Conservation (phyloP, 92 coral and sea anemone genomes). For the Epizoanthus ramosus region DNA sequence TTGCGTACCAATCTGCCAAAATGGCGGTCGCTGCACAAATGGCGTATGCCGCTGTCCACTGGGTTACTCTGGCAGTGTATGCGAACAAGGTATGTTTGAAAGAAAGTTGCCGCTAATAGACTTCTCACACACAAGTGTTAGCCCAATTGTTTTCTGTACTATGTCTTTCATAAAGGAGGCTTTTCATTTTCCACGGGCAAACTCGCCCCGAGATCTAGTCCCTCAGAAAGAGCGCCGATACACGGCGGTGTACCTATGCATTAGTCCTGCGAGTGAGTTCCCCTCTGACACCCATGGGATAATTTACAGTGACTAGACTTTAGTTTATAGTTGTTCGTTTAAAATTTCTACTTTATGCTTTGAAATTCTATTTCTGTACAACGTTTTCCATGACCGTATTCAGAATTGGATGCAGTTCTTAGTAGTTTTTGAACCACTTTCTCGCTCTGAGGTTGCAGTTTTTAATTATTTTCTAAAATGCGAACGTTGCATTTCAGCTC, state of each 20-base stretch:
- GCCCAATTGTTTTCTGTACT: not conserved
- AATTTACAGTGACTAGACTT: too few relatives aligned
- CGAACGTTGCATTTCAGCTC: not conserved
- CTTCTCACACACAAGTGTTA: too few relatives aligned
- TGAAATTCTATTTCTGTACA: not conserved
- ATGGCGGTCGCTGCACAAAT: conserved; percentile 31
- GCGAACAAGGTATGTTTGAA: conserved; percentile 19
- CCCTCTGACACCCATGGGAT: too few relatives aligned
- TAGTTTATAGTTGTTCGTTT: too few relatives aligned
- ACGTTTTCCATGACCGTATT: not conserved
- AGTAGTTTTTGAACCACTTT: not conserved
- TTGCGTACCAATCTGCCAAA: conserved; percentile 23
- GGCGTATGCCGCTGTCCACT: conserved; percentile 28
- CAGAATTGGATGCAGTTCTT: not conserved
- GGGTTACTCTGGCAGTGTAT: conserved; percentile 28
- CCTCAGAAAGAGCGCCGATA: too few relatives aligned
- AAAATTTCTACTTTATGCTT: too few relatives aligned
- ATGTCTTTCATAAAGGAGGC: not conserved
- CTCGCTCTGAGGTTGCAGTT: not conserved
- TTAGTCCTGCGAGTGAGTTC: too few relatives aligned
- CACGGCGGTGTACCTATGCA: too few relatives aligned
- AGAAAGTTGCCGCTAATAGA: not conserved
- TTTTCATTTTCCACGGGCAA: too few relatives aligned
- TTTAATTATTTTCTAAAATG: not conserved
- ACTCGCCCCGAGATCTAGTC: too few relatives aligned